A percentile compares a stretch with the other conserved stretches of the same genome.
phyloP scores from a whole-genome alignment of 2,797 vertebrate species.

The Pygocentrus nattereri region DNA sequence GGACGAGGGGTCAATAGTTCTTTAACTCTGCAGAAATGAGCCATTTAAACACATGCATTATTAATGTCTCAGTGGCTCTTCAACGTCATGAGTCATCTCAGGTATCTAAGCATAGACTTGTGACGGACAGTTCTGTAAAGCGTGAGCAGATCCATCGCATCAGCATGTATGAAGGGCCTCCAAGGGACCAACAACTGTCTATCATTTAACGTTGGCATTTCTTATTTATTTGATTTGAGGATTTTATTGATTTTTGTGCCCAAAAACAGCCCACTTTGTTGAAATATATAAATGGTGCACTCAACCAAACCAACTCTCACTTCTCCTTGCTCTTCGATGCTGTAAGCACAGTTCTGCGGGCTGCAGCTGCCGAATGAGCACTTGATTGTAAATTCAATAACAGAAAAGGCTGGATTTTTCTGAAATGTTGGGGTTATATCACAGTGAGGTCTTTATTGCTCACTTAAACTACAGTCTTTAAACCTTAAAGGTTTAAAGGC shows the following conservation, averaged over 20 bases:
- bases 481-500: not conserved
- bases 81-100: not conserved
- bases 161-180: not conserved
- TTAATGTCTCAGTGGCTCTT: slow-evolving; percentile 4
- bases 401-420: not conserved
- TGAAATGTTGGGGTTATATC: not conserved
- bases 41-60: slow-evolving; percentile 8
- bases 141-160: not conserved
- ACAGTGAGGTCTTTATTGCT: not conserved
- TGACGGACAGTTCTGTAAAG: not conserved
- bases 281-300: not conserved
- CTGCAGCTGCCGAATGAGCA: not conserved
- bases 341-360: not conserved
- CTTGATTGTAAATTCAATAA: not conserved
- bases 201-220: not conserved
- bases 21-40: not conserved
- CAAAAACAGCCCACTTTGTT: not conserved
- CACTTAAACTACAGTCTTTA: not conserved
- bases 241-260: not conserved
- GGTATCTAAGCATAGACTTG: not conserved
- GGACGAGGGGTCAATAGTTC: slow-evolving; percentile 2
- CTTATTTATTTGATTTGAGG: not conserved
- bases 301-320: not conserved
- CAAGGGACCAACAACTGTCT: not conserved
- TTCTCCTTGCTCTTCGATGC: not conserved